Evolutionary conservation across 1,140 invertebrate species (phyloP), one percentile per base, ranked within the genome.

Genomic region (Calephelis virginiensis): DNA sequence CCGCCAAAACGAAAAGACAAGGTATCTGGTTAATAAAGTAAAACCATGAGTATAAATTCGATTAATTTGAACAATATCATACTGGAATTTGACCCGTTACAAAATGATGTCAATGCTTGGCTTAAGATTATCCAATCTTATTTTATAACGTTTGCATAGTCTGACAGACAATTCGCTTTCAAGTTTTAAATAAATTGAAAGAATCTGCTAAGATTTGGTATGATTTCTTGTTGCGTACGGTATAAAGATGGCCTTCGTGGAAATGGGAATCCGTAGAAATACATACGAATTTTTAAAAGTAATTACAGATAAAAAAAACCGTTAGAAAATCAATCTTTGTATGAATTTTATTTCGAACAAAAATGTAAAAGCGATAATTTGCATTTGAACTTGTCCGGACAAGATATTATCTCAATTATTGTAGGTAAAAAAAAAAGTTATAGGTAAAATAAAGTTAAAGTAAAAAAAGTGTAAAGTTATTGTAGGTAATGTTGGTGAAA

Each of bases 191-290:
- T 48, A 74, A 72, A 50, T 48, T 72, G 46, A 72, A 63, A 62
- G 70, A 65, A 7, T 70, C 70, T 8, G 67, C 70, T 45, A 72
- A 75, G 61, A 11, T 63, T 6, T 75, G 73, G 73, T 72, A 75
- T 40, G 73, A 71, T n/a, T 75, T 70, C 1, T 53, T 75, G 14
- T 61, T 75, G 37, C 67, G 61, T 5, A 64, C 66, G 12, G 66
- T 68, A 8, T 17, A 50, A 14, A 14, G 13, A 8, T 74, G 73
- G 73, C 61, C 67, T 9, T 47, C 50, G 3, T 74, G 70, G 73
- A 63, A 48, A 62, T 74, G 73, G 70, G 67, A 69, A 47, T 68
- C 0, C 45, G 50, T 8, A 17, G 72, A 47, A 74, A 74, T 37
- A 71, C 71, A 64, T 74, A 64, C 17, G 72, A 74, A 28, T 13